A percentile compares a stretch with the other conserved stretches of the same genome.
These are phyloP conservation scores for Scaptomyza montana DNA, from an alignment of 1,140 invertebrate genomes.

Conservation along the genomic window DNA sequence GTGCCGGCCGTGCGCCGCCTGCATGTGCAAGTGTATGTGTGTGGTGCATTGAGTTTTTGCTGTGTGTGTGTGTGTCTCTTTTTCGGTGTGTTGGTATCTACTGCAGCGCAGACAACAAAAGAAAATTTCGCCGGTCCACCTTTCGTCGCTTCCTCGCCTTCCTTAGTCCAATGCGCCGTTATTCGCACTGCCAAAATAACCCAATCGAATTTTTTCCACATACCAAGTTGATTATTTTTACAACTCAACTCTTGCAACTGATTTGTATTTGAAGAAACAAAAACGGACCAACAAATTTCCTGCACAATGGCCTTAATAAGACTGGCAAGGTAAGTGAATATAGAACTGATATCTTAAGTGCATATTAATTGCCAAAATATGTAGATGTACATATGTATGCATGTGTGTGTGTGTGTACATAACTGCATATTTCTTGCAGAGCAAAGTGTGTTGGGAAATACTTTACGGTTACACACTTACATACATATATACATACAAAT, in stretches of 20 bases:
- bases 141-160: constrained; percentile 39
- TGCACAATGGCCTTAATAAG: constrained; percentile 75
- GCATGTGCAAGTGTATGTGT: constrained; percentile 37
- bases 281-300: constrained; percentile 29
- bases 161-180: constrained; percentile 67
- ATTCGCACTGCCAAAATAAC: constrained; percentile 76
- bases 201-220: constrained; percentile 47
- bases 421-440: too few species aligned
- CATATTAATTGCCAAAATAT: constrained; percentile 6
- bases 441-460: too few species aligned
- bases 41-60: constrained; percentile 16
- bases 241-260: constrained; percentile 44
- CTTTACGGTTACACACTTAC: too few species aligned
- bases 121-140: constrained; percentile 56
- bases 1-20: constrained; percentile 54
- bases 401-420: neutral
- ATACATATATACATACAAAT: too few species aligned
- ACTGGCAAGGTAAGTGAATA: constrained; percentile 74
- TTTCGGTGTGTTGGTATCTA: constrained; percentile 9
- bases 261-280: constrained; percentile 27
- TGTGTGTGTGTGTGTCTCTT: constrained; percentile 11
- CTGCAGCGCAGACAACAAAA: constrained; percentile 73
- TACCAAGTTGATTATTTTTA: constrained; percentile 56
- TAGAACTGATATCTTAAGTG: neutral
- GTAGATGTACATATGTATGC: neutral